Base-by-base conservation (phyloP, 64 coral and sea anemone genomes). In the Orbicella faveolata region DNA sequence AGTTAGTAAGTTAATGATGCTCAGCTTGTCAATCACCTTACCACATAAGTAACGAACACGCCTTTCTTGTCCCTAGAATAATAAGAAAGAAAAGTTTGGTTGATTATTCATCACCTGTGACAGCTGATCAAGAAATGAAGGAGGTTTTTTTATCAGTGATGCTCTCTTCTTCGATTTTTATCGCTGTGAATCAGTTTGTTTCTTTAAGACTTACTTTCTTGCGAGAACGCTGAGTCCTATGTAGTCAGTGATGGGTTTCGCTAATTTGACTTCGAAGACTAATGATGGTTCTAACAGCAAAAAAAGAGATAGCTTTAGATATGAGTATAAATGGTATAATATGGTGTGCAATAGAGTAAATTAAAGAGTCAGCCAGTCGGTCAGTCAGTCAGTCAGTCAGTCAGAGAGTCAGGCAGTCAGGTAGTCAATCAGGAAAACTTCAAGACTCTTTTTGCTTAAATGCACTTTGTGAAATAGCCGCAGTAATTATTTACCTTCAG, bases 1-100 rank as follows among this genome's bases (percentile, higher is more conserved):
- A 59, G 55, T 57, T 57, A 57, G 7, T 30, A 30, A 30, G 30
- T 57, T 57, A 57, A 14, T 57, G 54, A 57, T 57, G 3, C 4
- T 0, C 7, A 57, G 54, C 54, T 57, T 14, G 54, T 57, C 39
- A 41, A 57, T 8, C 7, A 18, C 30, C 90, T 92, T 92, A 92
- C 90, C 90, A 92, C 74, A 36, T 92, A 87, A 79, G 83, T 92
- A 57, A 92, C 90, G 67, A 92, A 92, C 21, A 92, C 75, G 2
- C 90, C 90, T 69, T 87, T 92, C 37, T 78, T 92, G 83, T 92
- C 90, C 63, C 90, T 92, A 68, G 25, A 52, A 65, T 83, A n/a
- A 84, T 15, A 63, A 75, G 23, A 73, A 37, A 73, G 63, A 61
- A 63, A 13, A 4, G 2, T 59, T 0, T 20, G 54, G 21, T 41